Evolutionary conservation across 2,113 vertebrate species (phyloP).

Genomic region (Pachycephala philippinensis): DNA sequence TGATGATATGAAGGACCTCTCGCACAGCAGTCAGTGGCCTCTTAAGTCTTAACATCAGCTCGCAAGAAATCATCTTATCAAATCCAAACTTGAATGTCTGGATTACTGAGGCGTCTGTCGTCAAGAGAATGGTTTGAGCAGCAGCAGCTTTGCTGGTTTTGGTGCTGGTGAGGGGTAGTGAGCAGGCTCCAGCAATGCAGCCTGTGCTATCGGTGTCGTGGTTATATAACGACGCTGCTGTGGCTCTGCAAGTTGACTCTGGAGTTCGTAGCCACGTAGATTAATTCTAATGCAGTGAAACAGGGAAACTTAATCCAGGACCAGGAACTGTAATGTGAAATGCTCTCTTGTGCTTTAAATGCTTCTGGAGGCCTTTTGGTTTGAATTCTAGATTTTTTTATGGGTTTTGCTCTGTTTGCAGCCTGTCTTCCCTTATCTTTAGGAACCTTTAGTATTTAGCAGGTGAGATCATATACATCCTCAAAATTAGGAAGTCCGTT

Average conservation of each 20-base stretch:
- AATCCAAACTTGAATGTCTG: background rate
- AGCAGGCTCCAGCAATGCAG: background rate
- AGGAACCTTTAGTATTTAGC: background rate
- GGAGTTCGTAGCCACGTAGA: background rate
- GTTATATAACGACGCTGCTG: constrained; percentile 17
- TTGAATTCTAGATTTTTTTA: background rate
- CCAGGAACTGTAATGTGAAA: background rate
- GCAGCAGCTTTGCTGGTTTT: background rate
- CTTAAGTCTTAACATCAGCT: background rate
- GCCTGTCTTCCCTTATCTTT: background rate
- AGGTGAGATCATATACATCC: fast-evolving
- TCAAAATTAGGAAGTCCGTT: background rate
- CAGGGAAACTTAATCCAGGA: constrained; percentile 15
- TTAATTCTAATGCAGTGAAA: constrained; percentile 39
- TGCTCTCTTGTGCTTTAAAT: background rate
- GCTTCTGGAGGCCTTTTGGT: background rate
- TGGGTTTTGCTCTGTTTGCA: background rate
- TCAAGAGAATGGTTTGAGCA: background rate
- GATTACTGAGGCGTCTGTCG: background rate
- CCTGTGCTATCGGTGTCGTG: background rate
- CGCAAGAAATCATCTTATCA: background rate
- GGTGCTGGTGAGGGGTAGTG: background rate
- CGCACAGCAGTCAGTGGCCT: background rate
- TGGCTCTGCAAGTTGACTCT: constrained; percentile 16
- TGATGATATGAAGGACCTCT: background rate